Base-by-base conservation (phyloP, 2,888 invertebrate species). In the Dastarcus helophoroides region DNA sequence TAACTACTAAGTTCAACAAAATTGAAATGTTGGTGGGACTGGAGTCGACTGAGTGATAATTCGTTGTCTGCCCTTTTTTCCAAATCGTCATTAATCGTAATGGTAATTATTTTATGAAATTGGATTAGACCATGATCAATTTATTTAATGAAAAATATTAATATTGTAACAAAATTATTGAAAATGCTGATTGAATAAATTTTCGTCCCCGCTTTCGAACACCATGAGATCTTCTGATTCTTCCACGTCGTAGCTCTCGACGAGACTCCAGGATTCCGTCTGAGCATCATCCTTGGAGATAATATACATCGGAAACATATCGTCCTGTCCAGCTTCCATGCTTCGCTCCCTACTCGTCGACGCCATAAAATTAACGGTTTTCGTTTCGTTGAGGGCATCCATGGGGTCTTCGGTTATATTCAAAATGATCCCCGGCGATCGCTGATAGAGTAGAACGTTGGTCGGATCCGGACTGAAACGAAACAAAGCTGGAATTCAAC, bases 211-310 rank as follows among this genome's bases (percentile, higher is more conserved):
- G 36, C 43, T 50, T 28, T 52, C 47, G 31, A 56, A 58, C 1
- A 57, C 58, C 26, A 61, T 58, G 25, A 63, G 45, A 22, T 52
- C 50, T 7, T 58, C 60, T 5, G 61, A 56, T 43, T 59, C 58
- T 30, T 59, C 62, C 3, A 61, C 62, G 35, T 57, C 62, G 35
- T 60, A 63, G 41, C 51, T 56, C 17, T 55, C 60, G 22, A 58
- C 58, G 30, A 59, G 47, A 38, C 50, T 58, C 61, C 61, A 62
- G 3, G 54, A 41, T 31, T 58, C 58, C 3, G 46, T 37, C 16
- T 48, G 43, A 39, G 50, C 48, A 32, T 54, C 53, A 25, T 57
- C 56, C 31, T 56, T 58, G 2, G 57, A 46, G 17, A 55, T 50
- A 10, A 58, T 48, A 38, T 48, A 51, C 54, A 56, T 53, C 2